Evolutionary conservation across 2,797 vertebrate species (phyloP), one percentile per base, ranked within the genome.

Genomic region (Micrastur ruficollis): DNA sequence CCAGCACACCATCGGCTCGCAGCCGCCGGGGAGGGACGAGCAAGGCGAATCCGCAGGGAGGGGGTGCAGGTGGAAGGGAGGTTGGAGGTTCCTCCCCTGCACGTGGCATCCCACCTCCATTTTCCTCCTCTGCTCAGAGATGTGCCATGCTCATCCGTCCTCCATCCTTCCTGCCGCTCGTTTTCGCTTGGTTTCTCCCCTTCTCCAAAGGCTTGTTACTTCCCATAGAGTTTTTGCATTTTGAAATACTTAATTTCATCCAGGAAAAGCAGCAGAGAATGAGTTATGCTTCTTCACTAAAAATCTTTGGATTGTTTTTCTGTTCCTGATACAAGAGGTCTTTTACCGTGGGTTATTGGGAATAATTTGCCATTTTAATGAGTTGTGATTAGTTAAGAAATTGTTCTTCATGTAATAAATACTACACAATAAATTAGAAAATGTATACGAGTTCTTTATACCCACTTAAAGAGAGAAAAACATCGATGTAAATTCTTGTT

Each of bases 381-480:
- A 97, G 96, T 97, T 94, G 90, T 97, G 97, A 98, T 98, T 97
- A 97, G 97, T 95, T 96, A 96, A 93, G 90, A 93, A 97, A 96
- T 93, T 40, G 32, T 96, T 97, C 80, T 94, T 90, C 92, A 31
- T 79, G 79, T 95, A 95, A 98, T 96, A 98, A 98, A 98, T 97
- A 96, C 93, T 87, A 91, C 88, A 86, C 93, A 96, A 97, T 97
- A 98, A 98, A 97, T 98, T 97, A 97, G 97, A 96, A 97, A 97
- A 97, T 86, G 86, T 91, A 90, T 93, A 96, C 25, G 71, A 95
- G 94, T 96, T 96, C 96, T 97, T 97, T 95, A 97, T 95, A 95
- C 86, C 89, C 95, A 92, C 95, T 98, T 98, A 97, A 98, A 96
- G 96, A 90, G 86, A 91, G 95, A 95, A 97, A 95, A 94, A 94